These are phyloP conservation scores for Boloria euphrosyne DNA, from an alignment of 2,888 invertebrate genomes.

Conservation along the genomic window DNA sequence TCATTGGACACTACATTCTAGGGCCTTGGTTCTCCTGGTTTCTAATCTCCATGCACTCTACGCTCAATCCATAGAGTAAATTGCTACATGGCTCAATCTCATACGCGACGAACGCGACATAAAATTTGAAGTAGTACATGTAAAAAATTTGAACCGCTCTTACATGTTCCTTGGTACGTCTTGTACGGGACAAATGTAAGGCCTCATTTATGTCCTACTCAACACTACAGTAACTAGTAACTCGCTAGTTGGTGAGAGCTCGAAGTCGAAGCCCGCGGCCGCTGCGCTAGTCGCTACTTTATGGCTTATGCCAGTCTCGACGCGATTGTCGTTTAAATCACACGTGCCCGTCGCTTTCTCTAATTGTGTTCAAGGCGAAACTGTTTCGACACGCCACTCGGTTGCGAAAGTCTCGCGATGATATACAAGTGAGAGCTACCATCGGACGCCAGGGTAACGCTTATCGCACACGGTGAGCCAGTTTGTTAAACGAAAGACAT, in stretches of 20 bases:
- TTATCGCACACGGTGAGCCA: slow-evolving; percentile 80
- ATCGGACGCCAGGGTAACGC: slow-evolving; percentile 75
- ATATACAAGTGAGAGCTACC: slow-evolving; percentile 81
- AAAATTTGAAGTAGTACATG: no score
- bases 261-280: slow-evolving; percentile 32
- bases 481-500: slow-evolving; percentile 73
- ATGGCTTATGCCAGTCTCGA: slow-evolving; percentile 40
- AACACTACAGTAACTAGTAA: background rate
- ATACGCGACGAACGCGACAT: no score
- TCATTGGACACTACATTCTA: no score
- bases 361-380: slow-evolving; percentile 65
- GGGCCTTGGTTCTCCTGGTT: no score
- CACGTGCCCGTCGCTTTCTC: slow-evolving; percentile 52
- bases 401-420: slow-evolving; percentile 82
- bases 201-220: no score
- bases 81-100: no score
- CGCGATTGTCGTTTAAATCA: slow-evolving; percentile 41
- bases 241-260: slow-evolving; percentile 35
- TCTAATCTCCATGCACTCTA: no score
- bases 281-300: slow-evolving; percentile 35
- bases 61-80: no score
- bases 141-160: no score
- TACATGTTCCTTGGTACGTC: no score
- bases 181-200: no score
- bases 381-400: slow-evolving; percentile 76